Evolutionary conservation across 2,888 invertebrate genomes (phyloP).

Genomic region (Eilema caniola): DNA sequence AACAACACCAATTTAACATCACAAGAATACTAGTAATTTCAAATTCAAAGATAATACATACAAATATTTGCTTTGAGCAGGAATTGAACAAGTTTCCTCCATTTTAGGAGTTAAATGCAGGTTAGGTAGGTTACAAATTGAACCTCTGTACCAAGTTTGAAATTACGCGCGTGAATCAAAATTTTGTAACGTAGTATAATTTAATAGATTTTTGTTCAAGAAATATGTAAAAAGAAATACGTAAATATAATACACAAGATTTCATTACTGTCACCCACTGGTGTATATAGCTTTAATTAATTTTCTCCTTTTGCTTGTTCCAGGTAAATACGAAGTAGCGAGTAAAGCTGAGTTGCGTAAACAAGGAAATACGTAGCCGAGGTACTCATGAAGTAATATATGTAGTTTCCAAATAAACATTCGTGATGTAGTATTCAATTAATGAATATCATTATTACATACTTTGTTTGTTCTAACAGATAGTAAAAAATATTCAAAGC

Average conservation of each 20-base stretch:
- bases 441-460: not conserved
- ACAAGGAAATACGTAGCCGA: not conserved
- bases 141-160: not conserved
- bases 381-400: not conserved
- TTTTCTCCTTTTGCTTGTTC: slow-evolving; percentile 31
- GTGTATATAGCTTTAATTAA: slow-evolving; percentile 22
- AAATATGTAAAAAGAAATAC: too few species aligned
- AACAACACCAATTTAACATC: too few species aligned
- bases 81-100: not conserved
- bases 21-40: too few species aligned
- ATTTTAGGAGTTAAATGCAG: not conserved
- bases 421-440: not conserved
- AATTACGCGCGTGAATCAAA: not conserved
- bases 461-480: not conserved
- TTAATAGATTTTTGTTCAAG: not conserved
- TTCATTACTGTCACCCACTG: not conserved
- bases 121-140: too few species aligned
- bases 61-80: not conserved
- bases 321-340: slow-evolving; percentile 36
- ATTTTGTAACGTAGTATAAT: not conserved
- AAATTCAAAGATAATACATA: too few species aligned
- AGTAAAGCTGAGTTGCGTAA: not conserved
- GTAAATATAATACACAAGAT: not conserved
- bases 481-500: not conserved
- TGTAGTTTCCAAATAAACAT: not conserved